Base-by-base conservation (phyloP, 1,140 invertebrate species). In the Heliconius hewitsoni region DNA sequence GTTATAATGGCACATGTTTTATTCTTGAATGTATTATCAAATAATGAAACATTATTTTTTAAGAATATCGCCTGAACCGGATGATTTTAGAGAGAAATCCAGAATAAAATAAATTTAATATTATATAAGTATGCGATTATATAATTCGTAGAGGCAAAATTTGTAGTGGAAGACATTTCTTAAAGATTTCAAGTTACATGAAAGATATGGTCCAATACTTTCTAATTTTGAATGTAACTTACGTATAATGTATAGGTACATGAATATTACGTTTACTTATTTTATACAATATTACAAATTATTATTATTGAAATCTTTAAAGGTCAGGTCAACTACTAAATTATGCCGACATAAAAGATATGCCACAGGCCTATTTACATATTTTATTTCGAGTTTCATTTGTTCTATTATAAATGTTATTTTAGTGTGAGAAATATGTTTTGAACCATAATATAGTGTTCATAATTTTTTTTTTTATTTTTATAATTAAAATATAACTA, bases 301-400 rank as follows among this genome's bases (percentile, higher is more conserved):
- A 60, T 60, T 60, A 19, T n/a, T 23, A 23, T 60, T 60, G 9
- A 60, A 23, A 60, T 60, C 23, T 60, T 60, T 60, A 60, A 60
- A 60, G 55, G 55, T 60, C 55, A 60, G 55, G n/a, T 23, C 55
- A 60, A 60, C 55, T 23, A n/a, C n/a, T 60, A 60, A 60, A 23
- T 60, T 60, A 27, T 60, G 8, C 19, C n/a, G 19, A 9, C 55
- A 19, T 60, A n/a, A 60, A 9, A 60, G 16, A 66, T 66, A 30
- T 16, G 27, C 27, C 6, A 30, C 11, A 18, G 3, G 11, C 60
- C 30, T 30, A 66, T 66, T 66, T 30, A 66, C 23, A 66, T 66
- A 57, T 66, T 66, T 66, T 66, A 66, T 66, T 57, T 57, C 9
- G n/a, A 11, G n/a, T 57, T 57, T 27, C 60, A 66, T 66, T 66